Evolutionary conservation across 2,888 invertebrate species (phyloP).

Genomic region (Seira sanloemensis): DNA sequence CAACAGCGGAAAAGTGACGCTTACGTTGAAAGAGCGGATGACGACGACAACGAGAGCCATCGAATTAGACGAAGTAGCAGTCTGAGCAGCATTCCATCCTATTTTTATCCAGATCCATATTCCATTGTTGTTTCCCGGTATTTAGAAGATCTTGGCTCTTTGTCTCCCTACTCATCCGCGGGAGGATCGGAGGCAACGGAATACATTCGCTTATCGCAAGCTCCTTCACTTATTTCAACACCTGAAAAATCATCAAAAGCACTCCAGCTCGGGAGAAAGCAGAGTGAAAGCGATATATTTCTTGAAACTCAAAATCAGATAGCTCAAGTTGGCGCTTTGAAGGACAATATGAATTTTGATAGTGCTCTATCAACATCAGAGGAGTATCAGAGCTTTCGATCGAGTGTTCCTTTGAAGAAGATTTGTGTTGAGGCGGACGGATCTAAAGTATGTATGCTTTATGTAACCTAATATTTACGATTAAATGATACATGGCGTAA

Average conservation of each 20-base stretch:
- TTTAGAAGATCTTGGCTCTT: conserved; percentile 51
- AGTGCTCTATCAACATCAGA: conserved; percentile 85
- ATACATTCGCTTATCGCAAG: conserved; percentile 42
- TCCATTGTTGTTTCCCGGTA: conserved; percentile 46
- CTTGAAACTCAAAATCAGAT: not conserved
- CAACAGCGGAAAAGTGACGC: not conserved
- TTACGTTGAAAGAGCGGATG: not conserved
- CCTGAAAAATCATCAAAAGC: conserved; percentile 8
- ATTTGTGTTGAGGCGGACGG: conserved; percentile 88
- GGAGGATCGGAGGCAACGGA: conserved; percentile 50
- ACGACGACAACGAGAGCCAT: not conserved
- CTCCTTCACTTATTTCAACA: not conserved
- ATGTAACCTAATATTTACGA: not conserved
- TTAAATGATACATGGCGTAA: not conserved
- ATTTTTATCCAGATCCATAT: conserved; percentile 53
- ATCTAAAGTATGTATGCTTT: conserved; percentile 82
- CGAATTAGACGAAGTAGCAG: conserved; percentile 37
- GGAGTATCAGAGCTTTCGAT: conserved; percentile 88
- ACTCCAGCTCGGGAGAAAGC: conserved; percentile 2
- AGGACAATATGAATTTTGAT: conserved; percentile 79
- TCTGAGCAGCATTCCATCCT: conserved; percentile 28
- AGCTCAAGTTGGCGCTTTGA: no score
- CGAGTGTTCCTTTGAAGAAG: conserved; percentile 85
- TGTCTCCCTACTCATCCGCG: conserved; percentile 30
- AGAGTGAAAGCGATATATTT: not conserved